Evolutionary conservation across 2,113 vertebrate genomes (phyloP).

Genomic region (Copsychus sechellarum): DNA sequence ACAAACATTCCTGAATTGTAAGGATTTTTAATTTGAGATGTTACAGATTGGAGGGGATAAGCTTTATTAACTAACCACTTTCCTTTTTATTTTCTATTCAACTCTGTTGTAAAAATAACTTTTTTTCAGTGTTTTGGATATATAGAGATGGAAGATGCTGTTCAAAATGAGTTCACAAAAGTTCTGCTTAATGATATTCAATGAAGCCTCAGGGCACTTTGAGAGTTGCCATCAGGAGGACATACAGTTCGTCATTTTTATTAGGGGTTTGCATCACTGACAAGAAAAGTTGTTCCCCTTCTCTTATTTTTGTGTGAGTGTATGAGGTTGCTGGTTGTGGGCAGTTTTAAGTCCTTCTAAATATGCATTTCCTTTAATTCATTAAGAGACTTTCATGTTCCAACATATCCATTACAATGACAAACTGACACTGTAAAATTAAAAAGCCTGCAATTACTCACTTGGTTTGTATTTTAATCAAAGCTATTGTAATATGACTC

Average conservation of each 20-base stretch:
- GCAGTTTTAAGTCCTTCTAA: constrained; percentile 47
- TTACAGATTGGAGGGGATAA: background rate
- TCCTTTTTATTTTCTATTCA: background rate
- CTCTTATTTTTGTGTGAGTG: background rate
- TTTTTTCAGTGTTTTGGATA: background rate
- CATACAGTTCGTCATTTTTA: background rate
- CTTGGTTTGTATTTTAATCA: constrained; percentile 43
- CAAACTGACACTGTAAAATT: constrained; percentile 42
- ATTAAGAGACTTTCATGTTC: constrained; percentile 50
- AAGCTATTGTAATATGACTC: constrained; percentile 40
- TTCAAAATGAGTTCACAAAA: background rate
- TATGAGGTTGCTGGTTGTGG: constrained; percentile 21
- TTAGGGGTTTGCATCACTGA: background rate
- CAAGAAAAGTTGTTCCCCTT: constrained; percentile 6
- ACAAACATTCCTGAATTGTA: background rate
- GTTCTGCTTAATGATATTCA: background rate
- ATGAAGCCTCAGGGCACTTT: background rate
- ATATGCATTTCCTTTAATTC: constrained; percentile 60
- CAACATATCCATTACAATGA: constrained; percentile 6
- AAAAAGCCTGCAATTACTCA: constrained; percentile 24
- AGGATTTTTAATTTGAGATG: background rate
- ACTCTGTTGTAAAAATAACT: background rate
- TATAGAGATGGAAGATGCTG: background rate
- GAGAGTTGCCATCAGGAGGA: background rate
- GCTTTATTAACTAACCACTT: background rate